phyloP scores from a whole-genome alignment of 2,888 invertebrate species.

The Tyria jacobaeae region DNA sequence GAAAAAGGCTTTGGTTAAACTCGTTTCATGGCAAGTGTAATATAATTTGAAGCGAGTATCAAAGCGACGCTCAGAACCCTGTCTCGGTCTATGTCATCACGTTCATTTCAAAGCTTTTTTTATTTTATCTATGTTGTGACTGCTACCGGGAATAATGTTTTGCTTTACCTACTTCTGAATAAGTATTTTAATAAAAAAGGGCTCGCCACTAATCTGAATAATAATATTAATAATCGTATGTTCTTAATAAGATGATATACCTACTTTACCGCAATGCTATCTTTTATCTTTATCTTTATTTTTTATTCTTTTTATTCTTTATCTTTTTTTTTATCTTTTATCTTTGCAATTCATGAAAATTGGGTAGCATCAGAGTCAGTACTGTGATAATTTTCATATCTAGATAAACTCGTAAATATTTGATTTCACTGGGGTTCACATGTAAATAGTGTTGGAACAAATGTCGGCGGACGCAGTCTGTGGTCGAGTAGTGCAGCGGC shows the following conservation, averaged over 20 bases:
- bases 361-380: no score
- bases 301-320: no score
- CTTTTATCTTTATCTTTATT: no score
- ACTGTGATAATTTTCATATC: not conserved
- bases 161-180: not conserved
- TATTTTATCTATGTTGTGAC: conserved; percentile 8
- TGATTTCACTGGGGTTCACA: conserved; percentile 18
- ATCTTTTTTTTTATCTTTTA: no score
- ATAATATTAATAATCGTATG: not conserved
- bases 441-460: conserved; percentile 50
- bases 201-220: no score
- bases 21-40: conserved; percentile 73
- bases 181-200: no score
- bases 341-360: not conserved
- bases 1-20: conserved; percentile 66
- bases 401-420: conserved; percentile 31
- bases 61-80: conserved; percentile 56
- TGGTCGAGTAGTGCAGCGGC: conserved; percentile 68
- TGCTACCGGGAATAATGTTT: conserved; percentile 4
- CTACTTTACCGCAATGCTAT: no score
- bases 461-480: conserved; percentile 70
- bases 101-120: conserved; percentile 9
- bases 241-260: no score
- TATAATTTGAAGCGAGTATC: conserved; percentile 74
- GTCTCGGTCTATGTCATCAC: conserved; percentile 21